phyloP scores from a whole-genome alignment of 1,140 invertebrate species.

The Leguminivora glycinivorella region DNA sequence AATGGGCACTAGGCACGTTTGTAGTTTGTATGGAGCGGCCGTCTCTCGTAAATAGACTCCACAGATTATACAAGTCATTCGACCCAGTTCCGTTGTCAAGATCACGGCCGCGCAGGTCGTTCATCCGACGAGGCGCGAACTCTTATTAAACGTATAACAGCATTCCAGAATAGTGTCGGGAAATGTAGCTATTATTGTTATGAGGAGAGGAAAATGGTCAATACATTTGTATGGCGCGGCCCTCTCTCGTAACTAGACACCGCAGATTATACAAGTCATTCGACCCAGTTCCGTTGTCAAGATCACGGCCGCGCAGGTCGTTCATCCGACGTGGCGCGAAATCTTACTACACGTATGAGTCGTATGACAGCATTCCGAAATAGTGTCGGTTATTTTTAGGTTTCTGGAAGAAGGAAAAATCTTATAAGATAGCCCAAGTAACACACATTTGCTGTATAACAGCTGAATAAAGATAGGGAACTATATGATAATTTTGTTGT shows the following conservation, averaged over 20 bases:
- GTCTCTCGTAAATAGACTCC: neutral
- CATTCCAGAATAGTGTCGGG: neutral
- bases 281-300: constrained; percentile 22
- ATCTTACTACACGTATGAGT: neutral
- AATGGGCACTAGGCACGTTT: too few relatives aligned
- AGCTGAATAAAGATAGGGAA: too few relatives aligned
- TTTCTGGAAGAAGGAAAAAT: too few relatives aligned
- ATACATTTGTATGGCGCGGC: too few relatives aligned
- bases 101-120: constrained; percentile 24
- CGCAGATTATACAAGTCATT: constrained; percentile 1
- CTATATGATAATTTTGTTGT: too few relatives aligned
- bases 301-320: constrained; percentile 24
- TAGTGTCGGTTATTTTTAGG: too few relatives aligned
- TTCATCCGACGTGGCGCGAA: constrained; percentile 23
- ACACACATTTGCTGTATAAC: too few relatives aligned
- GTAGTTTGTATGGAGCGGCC: too few relatives aligned
- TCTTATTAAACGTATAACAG: neutral
- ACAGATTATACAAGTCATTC: constrained; percentile 4
- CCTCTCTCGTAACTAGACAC: constrained; percentile 5
- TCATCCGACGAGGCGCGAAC: constrained; percentile 17
- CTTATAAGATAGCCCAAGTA: too few relatives aligned
- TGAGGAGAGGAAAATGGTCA: too few relatives aligned
- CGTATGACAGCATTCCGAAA: neutral
- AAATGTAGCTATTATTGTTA: too few relatives aligned
- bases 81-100: constrained; percentile 22